phyloP scores from a whole-genome alignment of 2,113 vertebrate species.

The Heterotis niloticus region DNA sequence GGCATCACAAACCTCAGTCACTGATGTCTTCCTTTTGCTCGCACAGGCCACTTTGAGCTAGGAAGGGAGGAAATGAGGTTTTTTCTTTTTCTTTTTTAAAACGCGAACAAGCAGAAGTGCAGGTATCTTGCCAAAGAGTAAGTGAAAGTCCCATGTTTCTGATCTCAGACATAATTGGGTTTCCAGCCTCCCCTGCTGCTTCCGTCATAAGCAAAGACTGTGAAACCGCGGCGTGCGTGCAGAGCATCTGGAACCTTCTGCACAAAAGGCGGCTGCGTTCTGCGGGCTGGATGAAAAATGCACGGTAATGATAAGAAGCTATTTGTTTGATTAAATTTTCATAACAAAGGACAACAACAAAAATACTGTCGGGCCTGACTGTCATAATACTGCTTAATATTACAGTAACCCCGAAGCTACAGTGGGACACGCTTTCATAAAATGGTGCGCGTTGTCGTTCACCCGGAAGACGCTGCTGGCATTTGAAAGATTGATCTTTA shows the following conservation, averaged over 20 bases:
- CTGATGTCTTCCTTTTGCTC: too few relatives aligned
- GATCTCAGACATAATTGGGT: constrained; percentile 19
- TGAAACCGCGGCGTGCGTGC: background rate
- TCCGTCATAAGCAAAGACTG: constrained; percentile 12
- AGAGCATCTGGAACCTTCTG: background rate
- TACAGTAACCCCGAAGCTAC: background rate
- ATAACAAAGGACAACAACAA: constrained; percentile 5
- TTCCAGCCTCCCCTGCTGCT: constrained; percentile 4
- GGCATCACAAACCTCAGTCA: too few relatives aligned
- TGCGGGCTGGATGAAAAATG: background rate
- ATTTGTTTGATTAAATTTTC: background rate
- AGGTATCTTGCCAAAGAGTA: background rate
- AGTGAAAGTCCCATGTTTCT: constrained; percentile 6
- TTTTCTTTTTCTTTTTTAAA: too few relatives aligned
- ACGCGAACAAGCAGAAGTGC: background rate
- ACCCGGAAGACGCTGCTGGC: too few relatives aligned
- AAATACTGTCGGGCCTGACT: background rate
- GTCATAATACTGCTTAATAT: background rate
- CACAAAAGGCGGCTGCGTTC: background rate
- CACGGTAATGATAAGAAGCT: background rate
- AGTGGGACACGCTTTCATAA: too few relatives aligned
- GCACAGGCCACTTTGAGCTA: too few relatives aligned
- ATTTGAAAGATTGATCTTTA: too few relatives aligned
- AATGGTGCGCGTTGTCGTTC: too few relatives aligned
- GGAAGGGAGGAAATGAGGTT: background rate